These are phyloP conservation scores for Clamator glandarius DNA, from an alignment of 2,797 vertebrate species.

Conservation along the genomic window DNA sequence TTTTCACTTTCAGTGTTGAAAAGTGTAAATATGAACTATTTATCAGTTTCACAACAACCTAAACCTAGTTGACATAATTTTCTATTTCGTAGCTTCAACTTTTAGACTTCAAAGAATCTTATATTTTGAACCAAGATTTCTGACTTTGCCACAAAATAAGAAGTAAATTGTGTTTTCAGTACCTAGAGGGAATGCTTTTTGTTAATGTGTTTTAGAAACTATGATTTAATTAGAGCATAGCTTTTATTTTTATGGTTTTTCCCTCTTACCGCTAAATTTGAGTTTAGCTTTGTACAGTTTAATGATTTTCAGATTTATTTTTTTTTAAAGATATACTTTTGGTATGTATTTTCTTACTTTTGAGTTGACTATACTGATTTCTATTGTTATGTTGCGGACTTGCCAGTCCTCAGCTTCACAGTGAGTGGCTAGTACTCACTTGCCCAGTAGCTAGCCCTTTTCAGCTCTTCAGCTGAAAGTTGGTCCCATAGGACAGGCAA, in stretches of 20 bases:
- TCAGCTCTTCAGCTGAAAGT: background rate
- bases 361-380: background rate
- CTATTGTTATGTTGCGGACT: fast-evolving
- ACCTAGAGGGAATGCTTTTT: background rate
- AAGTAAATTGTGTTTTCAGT: background rate
- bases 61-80: background rate
- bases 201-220: background rate
- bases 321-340: background rate
- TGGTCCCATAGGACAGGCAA: background rate
- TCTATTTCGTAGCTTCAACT: background rate
- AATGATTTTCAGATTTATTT: background rate
- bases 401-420: background rate
- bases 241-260: background rate
- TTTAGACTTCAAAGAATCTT: background rate
- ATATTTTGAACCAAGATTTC: background rate
- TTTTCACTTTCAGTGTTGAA: background rate
- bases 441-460: background rate
- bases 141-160: background rate
- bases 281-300: background rate
- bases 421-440: background rate
- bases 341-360: background rate
- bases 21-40: background rate
- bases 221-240: background rate
- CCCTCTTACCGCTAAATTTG: background rate
- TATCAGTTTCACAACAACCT: background rate